Evolutionary conservation across 2,113 vertebrate genomes (phyloP), one percentile per base, ranked within the genome.

Genomic region (Sylvilagus bachmani): DNA sequence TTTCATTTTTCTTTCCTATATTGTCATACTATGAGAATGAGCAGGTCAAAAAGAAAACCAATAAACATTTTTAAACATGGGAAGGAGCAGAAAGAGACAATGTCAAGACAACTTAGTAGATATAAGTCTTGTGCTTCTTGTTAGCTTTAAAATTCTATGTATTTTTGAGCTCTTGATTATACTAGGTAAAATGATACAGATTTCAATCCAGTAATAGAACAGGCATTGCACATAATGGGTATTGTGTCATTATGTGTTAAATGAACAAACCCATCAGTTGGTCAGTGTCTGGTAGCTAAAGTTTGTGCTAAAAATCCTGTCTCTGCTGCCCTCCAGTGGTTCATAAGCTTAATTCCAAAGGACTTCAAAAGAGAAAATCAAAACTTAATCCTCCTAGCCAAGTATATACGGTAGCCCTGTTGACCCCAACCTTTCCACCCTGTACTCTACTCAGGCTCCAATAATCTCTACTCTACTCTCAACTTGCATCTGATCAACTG

Each of bases 271-370:
- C 19, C 22, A 44, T 44, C 10, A 86, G 25, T 22, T 55, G 31
- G 55, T 69, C 38, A 21, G n/a, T 10, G 38, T 62, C 33, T 12
- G 22, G 3, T 86, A 74, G 67, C 10, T 62, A 51, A 86, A 36
- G 22, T 67, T 51, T 78, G 29, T 16, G 61, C 19, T 71, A 0
- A 58, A 89, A 92, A 11, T 25, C 1, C 78, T 69, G 91, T 33
- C 97, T 95, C 88, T 98, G 96, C 97, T 97, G 27, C 98, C 97
- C 97, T 97, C 98, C 86, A 93, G 95, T 96, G 98, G 94, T 6
- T 16, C 0, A 53, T 0, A n/a, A 0, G 0, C n/a, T 95, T 33
- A 98, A 96, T 21, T 97, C 49, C 74, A 49, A 75, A 83, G 8
- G 22, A 10, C 31, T 80, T 89, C 14, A 49, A 93, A 85, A 62